phyloP scores from a whole-genome alignment of 2,888 invertebrate genomes.

The Pterobdella sp. region DNA sequence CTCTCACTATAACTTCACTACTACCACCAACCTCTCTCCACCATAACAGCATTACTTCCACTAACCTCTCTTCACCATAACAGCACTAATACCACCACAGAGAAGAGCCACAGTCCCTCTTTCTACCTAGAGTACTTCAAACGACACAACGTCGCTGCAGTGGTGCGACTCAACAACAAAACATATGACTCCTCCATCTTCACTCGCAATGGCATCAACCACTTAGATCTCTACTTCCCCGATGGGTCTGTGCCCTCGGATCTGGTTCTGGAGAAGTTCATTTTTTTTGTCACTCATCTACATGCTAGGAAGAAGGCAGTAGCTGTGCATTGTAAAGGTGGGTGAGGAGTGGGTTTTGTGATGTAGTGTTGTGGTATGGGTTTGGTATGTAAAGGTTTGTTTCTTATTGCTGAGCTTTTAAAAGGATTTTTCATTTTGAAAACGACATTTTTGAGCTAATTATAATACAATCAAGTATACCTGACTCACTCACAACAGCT shows the following conservation, averaged over 20 bases:
- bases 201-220: constrained; percentile 80
- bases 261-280: constrained; percentile 76
- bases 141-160: constrained; percentile 71
- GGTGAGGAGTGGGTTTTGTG: background rate
- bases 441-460: background rate
- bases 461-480: background rate
- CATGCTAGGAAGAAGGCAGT: constrained; percentile 65
- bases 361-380: background rate
- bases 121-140: constrained; percentile 86
- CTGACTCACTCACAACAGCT: constrained; percentile 56
- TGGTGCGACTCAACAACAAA: constrained; percentile 82
- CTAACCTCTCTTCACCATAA: background rate
- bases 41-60: background rate
- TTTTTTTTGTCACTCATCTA: constrained; percentile 75
- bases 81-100: background rate
- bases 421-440: background rate
- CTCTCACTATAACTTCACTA: background rate
- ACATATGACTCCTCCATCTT: constrained; percentile 81
- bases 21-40: background rate
- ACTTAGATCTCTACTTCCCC: constrained; percentile 88
- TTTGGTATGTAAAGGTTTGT: background rate
- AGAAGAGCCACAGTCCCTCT: constrained; percentile 70
- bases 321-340: constrained; percentile 86
- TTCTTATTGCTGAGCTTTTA: background rate
- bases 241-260: constrained; percentile 91